Conservation (phyloP, 2,113 vertebrate species). For the Hydrolagus affinis region DNA sequence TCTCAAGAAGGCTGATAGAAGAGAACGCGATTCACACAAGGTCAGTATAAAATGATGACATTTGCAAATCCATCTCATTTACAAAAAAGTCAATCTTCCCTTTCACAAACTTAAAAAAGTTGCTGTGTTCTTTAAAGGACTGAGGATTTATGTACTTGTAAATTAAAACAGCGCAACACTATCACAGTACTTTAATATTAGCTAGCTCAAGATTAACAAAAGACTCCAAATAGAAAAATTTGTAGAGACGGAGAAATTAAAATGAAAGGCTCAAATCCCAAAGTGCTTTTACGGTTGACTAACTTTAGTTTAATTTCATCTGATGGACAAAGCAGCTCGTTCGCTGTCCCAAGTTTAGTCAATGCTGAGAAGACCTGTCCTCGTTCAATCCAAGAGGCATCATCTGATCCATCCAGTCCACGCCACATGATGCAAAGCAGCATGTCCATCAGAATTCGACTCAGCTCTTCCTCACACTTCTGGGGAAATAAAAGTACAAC, state of each 20-base stretch:
- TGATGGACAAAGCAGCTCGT: slow-evolving; percentile 75
- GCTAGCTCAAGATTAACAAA: not conserved
- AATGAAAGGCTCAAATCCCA: too few relatives aligned
- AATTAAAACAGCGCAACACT: not conserved
- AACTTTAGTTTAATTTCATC: slow-evolving; percentile 89
- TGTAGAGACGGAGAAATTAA: too few relatives aligned
- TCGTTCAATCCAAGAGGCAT: slow-evolving; percentile 78
- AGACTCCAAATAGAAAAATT: too few relatives aligned
- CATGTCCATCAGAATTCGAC: slow-evolving; percentile 73
- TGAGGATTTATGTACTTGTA: not conserved
- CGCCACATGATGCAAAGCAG: slow-evolving; percentile 82
- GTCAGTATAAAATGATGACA: too few relatives aligned
- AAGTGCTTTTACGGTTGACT: slow-evolving; percentile 34
- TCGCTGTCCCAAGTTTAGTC: slow-evolving; percentile 75
- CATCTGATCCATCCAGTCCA: slow-evolving; percentile 85
- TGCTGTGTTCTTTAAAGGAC: not conserved
- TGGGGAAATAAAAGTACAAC: slow-evolving; percentile 42
- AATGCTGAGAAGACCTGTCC: slow-evolving; percentile 93
- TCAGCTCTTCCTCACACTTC: slow-evolving; percentile 75
- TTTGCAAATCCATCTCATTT: not conserved
- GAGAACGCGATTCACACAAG: not conserved
- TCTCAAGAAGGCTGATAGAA: slow-evolving; percentile 74
- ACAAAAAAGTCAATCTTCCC: not conserved
- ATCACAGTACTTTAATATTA: not conserved
- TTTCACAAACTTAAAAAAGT: not conserved